phyloP scores from a whole-genome alignment of 2,113 vertebrate genomes.

The Triplophysa rosa region DNA sequence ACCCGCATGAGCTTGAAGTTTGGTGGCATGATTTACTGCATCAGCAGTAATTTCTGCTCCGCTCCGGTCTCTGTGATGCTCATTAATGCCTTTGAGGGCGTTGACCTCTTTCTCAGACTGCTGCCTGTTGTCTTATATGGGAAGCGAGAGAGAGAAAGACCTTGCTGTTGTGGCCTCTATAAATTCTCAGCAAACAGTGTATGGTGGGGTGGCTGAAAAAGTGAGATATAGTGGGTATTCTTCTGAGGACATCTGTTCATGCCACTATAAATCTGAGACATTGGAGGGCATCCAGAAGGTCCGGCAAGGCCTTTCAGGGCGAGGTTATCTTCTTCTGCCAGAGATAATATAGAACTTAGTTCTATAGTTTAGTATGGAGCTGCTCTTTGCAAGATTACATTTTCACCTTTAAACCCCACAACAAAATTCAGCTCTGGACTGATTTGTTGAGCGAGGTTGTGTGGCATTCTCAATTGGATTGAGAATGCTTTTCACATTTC shows the following conservation, averaged over 20 bases:
- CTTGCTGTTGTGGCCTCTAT: not conserved
- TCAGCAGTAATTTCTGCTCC: not conserved
- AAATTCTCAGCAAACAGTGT: not conserved
- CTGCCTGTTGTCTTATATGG: not conserved
- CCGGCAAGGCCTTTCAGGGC: not conserved
- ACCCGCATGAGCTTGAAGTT: not conserved
- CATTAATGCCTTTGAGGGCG: not conserved
- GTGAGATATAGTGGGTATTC: conserved; percentile 17
- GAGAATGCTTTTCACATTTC: not conserved
- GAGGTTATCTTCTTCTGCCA: conserved; percentile 27
- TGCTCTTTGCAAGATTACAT: not conserved
- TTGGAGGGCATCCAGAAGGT: not conserved
- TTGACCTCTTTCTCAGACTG: conserved; percentile 6
- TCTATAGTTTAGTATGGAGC: conserved; percentile 10
- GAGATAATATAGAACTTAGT: conserved; percentile 16
- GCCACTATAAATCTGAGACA: not conserved
- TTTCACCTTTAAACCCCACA: conserved; percentile 6
- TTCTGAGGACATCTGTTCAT: conserved; percentile 22
- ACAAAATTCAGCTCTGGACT: not conserved
- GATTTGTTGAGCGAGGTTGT: not conserved
- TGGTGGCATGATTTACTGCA: not conserved
- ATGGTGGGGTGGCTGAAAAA: not conserved
- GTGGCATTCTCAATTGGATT: not conserved
- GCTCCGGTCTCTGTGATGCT: not conserved
- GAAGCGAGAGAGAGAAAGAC: not conserved